A percentile compares a stretch with the other conserved stretches of the same genome.
phyloP scores from a whole-genome alignment of 2,113 vertebrate genomes.

The Butastur rufipennis region DNA sequence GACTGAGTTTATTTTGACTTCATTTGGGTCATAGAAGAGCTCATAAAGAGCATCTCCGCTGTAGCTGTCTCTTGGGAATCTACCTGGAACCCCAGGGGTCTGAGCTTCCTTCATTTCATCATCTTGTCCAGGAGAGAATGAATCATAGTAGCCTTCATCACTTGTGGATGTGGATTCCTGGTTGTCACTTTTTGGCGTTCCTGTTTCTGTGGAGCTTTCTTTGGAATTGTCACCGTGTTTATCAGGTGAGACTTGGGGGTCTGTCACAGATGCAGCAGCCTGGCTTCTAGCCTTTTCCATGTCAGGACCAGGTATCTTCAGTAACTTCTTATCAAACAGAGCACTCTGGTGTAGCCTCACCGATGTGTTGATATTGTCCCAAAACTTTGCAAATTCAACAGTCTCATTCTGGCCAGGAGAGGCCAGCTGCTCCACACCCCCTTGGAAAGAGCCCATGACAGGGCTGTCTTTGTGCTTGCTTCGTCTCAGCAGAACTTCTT shows the following conservation, averaged over 20 bases:
- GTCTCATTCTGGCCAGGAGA: conserved; percentile 76
- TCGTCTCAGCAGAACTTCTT: conserved; percentile 18
- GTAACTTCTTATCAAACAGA: conserved; percentile 52
- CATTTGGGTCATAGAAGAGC: conserved; percentile 79
- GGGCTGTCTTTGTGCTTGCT: conserved; percentile 60
- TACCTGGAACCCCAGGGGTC: conserved; percentile 51
- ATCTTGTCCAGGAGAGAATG: conserved; percentile 79
- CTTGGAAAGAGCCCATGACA: conserved; percentile 71
- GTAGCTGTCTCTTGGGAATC: conserved; percentile 82
- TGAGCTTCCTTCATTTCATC: conserved; percentile 72
- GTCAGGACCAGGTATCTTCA: background rate
- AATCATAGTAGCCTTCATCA: conserved; percentile 88
- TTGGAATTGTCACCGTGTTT: conserved; percentile 66
- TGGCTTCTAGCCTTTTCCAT: background rate
- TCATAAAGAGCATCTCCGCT: conserved; percentile 87
- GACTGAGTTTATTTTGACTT: conserved; percentile 65
- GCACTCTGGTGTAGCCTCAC: conserved; percentile 69
- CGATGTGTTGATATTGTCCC: conserved; percentile 76
- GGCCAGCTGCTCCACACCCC: conserved; percentile 74
- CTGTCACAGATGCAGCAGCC: background rate
- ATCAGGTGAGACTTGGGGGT: conserved; percentile 32
- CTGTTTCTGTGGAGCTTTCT: conserved; percentile 70
- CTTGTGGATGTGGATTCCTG: conserved; percentile 82
- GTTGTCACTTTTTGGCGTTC: conserved; percentile 81
- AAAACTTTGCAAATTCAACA: conserved; percentile 76